A percentile compares a stretch with the other conserved stretches of the same genome.
Conservation (phyloP, 2,797 vertebrate species). For the Pempheris klunzingeri region DNA sequence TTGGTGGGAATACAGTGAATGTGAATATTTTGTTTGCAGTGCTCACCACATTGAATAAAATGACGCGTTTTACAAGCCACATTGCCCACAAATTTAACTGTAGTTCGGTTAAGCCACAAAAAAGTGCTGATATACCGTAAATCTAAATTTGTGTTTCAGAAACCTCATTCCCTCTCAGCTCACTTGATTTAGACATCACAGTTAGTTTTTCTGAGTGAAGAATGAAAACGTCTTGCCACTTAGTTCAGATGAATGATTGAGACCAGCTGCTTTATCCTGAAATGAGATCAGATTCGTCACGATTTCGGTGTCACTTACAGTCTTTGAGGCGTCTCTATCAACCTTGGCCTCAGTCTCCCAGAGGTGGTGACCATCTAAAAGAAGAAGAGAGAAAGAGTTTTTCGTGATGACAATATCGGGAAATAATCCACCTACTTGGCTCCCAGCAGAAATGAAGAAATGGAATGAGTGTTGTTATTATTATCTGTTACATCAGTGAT, state of each 20-base stretch:
- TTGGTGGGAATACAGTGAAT: too few species aligned
- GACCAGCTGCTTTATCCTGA: slow-evolving; percentile 50
- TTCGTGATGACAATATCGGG: slow-evolving; percentile 11
- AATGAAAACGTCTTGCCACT: slow-evolving; percentile 15
- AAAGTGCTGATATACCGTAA: background rate
- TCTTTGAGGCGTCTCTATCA: slow-evolving; percentile 92
- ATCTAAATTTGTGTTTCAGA: background rate
- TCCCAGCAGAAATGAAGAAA: slow-evolving; percentile 45
- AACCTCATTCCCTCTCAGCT: background rate
- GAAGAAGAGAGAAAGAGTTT: background rate
- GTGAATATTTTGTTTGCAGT: too few species aligned
- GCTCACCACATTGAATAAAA: too few species aligned
- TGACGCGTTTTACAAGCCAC: too few species aligned
- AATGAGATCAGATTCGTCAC: slow-evolving; percentile 12
- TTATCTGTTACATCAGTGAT: slow-evolving; percentile 69
- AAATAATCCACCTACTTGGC: slow-evolving; percentile 52
- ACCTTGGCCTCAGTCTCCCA: slow-evolving; percentile 98
- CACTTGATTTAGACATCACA: slow-evolving; percentile 16
- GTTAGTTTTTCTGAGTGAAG: background rate
- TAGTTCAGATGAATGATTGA: background rate
- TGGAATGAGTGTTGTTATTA: slow-evolving; percentile 47
- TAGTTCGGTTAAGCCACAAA: too few species aligned
- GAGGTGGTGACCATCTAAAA: slow-evolving; percentile 96
- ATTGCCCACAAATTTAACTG: too few species aligned
- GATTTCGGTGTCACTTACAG: slow-evolving; percentile 87